These are phyloP conservation scores for Drosophila gaucha DNA, from an alignment of 2,888 invertebrate species.

Conservation along the genomic window DNA sequence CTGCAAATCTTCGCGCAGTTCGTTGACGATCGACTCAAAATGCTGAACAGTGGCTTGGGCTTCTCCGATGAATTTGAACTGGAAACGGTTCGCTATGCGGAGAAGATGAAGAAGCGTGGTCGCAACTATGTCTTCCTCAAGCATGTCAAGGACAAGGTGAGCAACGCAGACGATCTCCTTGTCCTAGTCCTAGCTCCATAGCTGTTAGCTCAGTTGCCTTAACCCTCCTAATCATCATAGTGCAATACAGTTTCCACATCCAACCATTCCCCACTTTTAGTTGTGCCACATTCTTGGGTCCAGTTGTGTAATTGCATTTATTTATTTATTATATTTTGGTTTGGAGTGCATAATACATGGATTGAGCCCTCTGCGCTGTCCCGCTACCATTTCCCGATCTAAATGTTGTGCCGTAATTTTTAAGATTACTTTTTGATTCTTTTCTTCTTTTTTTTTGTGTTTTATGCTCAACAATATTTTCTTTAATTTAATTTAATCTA, in stretches of 20 bases:
- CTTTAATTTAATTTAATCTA: conserved; percentile 71
- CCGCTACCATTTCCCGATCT: conserved; percentile 33
- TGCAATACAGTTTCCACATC: conserved; percentile 24
- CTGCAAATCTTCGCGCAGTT: conserved; percentile 97
- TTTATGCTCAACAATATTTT: conserved; percentile 46
- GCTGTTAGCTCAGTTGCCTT: conserved; percentile 34
- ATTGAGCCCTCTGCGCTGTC: conserved; percentile 43
- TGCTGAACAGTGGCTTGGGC: conserved; percentile 96
- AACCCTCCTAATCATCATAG: conserved; percentile 37
- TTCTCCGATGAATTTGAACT: conserved; percentile 98
- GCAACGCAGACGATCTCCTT: conserved; percentile 12
- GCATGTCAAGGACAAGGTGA: conserved; percentile 94
- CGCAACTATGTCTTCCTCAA: conserved; percentile 92
- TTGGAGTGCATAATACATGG: conserved; percentile 34
- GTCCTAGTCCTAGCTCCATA: conserved; percentile 11
- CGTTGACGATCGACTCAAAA: conserved; percentile 96
- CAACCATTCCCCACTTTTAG: conserved; percentile 17
- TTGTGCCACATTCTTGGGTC: conserved; percentile 32
- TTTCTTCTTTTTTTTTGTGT: conserved; percentile 5
- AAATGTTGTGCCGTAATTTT: conserved; percentile 38
- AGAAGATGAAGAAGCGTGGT: conserved; percentile 85
- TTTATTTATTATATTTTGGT: conserved; percentile 27
- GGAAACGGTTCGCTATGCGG: conserved; percentile 88
- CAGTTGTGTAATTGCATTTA: conserved; percentile 14
- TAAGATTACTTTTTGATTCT: conserved; percentile 29